These are phyloP conservation scores for Chymomyza costata DNA, from an alignment of 1,140 invertebrate species.

Conservation along the genomic window DNA sequence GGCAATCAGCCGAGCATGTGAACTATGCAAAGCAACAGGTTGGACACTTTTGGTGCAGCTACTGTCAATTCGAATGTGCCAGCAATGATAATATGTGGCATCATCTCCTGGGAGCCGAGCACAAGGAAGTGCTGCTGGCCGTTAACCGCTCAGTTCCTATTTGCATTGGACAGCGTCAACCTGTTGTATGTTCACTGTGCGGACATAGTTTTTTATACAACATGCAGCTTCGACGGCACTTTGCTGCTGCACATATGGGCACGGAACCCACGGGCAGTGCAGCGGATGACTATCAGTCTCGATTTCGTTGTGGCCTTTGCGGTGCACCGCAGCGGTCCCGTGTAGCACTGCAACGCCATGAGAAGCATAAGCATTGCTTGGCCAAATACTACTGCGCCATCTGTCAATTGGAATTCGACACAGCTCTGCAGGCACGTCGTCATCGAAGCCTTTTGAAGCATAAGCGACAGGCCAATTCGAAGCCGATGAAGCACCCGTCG, in stretches of 20 bases:
- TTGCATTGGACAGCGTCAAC: slow-evolving; percentile 82
- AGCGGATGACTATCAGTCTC: slow-evolving; percentile 81
- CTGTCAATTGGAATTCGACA: slow-evolving; percentile 81
- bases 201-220: slow-evolving; percentile 81
- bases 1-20: slow-evolving; percentile 82
- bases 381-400: slow-evolving; percentile 81
- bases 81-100: slow-evolving; percentile 80
- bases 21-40: slow-evolving; percentile 35
- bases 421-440: slow-evolving; percentile 79
- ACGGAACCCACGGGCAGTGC: slow-evolving; percentile 72
- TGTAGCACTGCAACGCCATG: slow-evolving; percentile 81
- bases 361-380: slow-evolving; percentile 77
- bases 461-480: slow-evolving; percentile 9
- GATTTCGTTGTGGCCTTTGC: slow-evolving; percentile 79
- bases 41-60: slow-evolving; percentile 84
- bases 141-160: slow-evolving; percentile 88
- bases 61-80: slow-evolving; percentile 85
- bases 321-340: slow-evolving; percentile 78
- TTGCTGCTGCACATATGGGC: slow-evolving; percentile 73
- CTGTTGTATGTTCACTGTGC: slow-evolving; percentile 76
- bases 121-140: slow-evolving; percentile 83
- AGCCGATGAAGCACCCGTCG: background rate
- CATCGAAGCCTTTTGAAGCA: slow-evolving; percentile 81
- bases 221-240: slow-evolving; percentile 81
- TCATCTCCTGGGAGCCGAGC: slow-evolving; percentile 82